Conservation (phyloP, 2,113 vertebrate genomes). For the Trematocara marginatum region DNA sequence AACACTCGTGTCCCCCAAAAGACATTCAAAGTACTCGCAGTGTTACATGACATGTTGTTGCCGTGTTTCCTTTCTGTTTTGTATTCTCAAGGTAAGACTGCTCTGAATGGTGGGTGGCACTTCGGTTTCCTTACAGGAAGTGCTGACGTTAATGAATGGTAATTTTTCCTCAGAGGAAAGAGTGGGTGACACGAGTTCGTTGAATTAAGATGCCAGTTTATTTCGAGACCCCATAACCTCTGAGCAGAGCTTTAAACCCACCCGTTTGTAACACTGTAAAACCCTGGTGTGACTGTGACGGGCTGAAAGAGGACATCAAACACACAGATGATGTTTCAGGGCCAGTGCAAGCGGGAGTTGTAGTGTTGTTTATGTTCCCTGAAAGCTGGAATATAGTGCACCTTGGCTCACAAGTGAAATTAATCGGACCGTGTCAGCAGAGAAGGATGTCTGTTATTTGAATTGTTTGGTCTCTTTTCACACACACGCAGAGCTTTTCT, state of each 20-base stretch:
- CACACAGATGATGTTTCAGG: not conserved
- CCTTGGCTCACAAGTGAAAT: not conserved
- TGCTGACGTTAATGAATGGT: slow-evolving; percentile 44
- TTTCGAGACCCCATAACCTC: not conserved
- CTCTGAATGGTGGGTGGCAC: slow-evolving; percentile 46
- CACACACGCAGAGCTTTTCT: not conserved
- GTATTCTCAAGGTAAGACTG: not conserved
- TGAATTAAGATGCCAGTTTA: not conserved
- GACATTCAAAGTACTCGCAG: not conserved
- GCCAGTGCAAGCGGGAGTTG: not conserved
- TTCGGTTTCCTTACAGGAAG: slow-evolving; percentile 62
- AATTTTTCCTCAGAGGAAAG: slow-evolving; percentile 59
- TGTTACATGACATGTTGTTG: not conserved
- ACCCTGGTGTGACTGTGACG: not conserved
- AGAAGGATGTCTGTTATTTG: not conserved
- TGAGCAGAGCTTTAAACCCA: slow-evolving; percentile 1
- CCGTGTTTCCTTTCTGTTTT: not conserved
- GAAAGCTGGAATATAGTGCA: not conserved
- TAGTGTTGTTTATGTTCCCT: not conserved
- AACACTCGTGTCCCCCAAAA: not conserved
- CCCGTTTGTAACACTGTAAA: not conserved
- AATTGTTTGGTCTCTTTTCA: not conserved
- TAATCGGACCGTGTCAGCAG: not conserved
- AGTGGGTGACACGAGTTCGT: slow-evolving; percentile 43
- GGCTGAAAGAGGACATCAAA: not conserved